A percentile compares a stretch with the other conserved stretches of the same genome.
Evolutionary conservation across 2,113 vertebrate genomes (phyloP).

Genomic region (Amia ocellicauda): DNA sequence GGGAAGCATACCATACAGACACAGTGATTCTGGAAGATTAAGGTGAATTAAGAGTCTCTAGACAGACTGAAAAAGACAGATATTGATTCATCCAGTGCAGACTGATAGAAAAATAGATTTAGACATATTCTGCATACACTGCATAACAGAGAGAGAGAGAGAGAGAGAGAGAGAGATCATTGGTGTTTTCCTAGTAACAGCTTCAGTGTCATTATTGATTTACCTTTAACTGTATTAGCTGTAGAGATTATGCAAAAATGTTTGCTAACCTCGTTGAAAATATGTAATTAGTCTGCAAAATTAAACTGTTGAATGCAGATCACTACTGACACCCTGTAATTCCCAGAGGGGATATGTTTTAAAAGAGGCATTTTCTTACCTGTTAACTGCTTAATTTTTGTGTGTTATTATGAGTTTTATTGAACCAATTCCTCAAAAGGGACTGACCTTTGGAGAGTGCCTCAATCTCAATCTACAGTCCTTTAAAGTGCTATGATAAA

Average conservation of each 20-base stretch:
- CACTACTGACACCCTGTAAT: neutral
- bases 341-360: neutral
- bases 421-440: neutral
- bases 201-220: neutral
- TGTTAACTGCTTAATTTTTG: neutral
- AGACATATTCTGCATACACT: constrained; percentile 34
- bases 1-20: too few relatives aligned
- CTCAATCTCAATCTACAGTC: neutral
- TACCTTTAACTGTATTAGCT: neutral
- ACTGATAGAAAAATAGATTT: constrained; percentile 44
- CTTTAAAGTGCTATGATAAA: neutral
- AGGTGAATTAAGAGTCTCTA: constrained; percentile 30
- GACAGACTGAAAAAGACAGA: constrained; percentile 44
- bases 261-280: constrained; percentile 7
- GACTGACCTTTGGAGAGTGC: neutral
- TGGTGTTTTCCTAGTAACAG: neutral
- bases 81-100: constrained; percentile 48
- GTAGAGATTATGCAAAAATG: neutral
- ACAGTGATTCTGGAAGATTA: too few relatives aligned
- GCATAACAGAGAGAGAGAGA: neutral
- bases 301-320: neutral
- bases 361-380: too few relatives aligned
- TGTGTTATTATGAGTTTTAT: neutral
- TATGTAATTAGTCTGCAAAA: neutral
- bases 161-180: neutral